phyloP scores from a whole-genome alignment of 2,113 vertebrate genomes.

The Xyliphius kryptos region DNA sequence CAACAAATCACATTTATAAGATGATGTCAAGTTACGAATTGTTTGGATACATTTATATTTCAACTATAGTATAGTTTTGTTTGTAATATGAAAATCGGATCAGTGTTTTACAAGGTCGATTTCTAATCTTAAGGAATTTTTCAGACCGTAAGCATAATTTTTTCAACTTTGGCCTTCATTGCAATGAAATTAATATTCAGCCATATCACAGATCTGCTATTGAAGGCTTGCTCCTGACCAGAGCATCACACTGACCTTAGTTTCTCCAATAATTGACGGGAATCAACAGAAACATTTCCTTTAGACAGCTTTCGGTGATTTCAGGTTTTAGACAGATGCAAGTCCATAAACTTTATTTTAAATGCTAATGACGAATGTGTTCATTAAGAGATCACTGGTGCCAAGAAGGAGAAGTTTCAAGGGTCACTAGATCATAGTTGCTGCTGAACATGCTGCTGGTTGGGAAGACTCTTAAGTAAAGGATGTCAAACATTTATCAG shows the following conservation, averaged over 20 bases:
- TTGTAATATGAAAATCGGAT: neutral
- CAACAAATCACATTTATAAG: slow-evolving; percentile 36
- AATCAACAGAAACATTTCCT: too few species aligned
- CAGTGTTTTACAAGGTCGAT: too few species aligned
- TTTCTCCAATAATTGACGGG: too few species aligned
- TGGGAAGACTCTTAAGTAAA: slow-evolving; percentile 30
- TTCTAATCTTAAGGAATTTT: neutral
- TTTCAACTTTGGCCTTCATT: slow-evolving; percentile 13
- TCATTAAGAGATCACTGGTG: too few species aligned
- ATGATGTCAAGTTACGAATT: slow-evolving; percentile 18
- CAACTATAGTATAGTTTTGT: too few species aligned
- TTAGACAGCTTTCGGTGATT: too few species aligned
- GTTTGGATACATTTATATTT: neutral
- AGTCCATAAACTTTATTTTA: too few species aligned
- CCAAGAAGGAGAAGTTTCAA: too few species aligned
- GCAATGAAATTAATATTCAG: slow-evolving; percentile 13
- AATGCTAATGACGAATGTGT: too few species aligned
- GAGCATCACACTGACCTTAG: slow-evolving; percentile 14
- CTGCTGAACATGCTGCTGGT: slow-evolving; percentile 25
- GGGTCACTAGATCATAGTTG: neutral
- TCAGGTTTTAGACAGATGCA: too few species aligned
- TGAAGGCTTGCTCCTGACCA: slow-evolving; percentile 31
- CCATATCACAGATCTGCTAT: slow-evolving; percentile 12
- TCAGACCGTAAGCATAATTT: slow-evolving; percentile 23
- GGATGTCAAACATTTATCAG: slow-evolving; percentile 18